These are phyloP conservation scores for Procavia capensis DNA, from an alignment of 2,113 vertebrate species.

Conservation along the genomic window DNA sequence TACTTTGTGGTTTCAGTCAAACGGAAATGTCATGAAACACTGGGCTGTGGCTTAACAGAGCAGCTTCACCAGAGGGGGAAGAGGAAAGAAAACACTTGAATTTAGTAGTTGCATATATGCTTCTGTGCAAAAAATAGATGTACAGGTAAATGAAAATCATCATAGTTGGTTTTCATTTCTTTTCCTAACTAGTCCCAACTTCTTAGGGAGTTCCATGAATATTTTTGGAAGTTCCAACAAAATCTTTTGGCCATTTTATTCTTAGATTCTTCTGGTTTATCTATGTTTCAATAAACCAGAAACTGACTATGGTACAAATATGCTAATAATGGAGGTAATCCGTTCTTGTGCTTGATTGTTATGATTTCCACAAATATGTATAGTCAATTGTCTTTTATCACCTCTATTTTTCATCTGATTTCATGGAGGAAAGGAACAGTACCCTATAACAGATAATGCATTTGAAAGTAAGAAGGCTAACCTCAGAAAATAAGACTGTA, in stretches of 20 bases:
- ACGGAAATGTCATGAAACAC: not conserved
- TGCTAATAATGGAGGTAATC: not conserved
- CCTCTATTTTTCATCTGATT: constrained; percentile 8
- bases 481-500: constrained; percentile 35
- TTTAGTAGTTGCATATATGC: not conserved
- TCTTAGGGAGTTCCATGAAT: not conserved
- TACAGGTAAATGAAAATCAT: not conserved
- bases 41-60: not conserved
- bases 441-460: constrained; percentile 52
- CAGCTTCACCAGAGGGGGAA: not conserved
- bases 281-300: not conserved
- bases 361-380: constrained; percentile 8
- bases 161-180: not conserved
- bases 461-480: constrained; percentile 57
- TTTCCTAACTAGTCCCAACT: not conserved
- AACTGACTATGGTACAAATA: not conserved
- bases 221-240: not conserved
- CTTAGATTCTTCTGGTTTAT: not conserved
- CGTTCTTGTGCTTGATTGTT: not conserved
- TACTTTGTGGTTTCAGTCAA: not conserved
- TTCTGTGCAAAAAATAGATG: not conserved
- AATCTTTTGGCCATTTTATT: not conserved
- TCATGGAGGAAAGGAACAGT: not conserved
- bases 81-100: not conserved
- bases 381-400: not conserved